Percentiles rank a stretch among this genome's conserved stretches.
phyloP scores from a whole-genome alignment of 2,113 vertebrate genomes.

The Oxygymnocypris stewartii region DNA sequence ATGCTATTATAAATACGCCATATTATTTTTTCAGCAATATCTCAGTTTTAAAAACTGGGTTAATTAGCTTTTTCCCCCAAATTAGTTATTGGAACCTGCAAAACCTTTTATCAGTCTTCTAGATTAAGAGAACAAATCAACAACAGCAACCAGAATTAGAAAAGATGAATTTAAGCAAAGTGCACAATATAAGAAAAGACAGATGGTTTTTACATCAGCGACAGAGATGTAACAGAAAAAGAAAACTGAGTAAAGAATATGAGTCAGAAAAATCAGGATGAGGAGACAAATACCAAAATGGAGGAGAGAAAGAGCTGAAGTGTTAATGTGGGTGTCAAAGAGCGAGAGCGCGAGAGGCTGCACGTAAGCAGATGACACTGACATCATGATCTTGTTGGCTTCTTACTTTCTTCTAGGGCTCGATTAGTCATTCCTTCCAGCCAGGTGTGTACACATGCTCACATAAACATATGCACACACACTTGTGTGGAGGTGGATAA shows the following conservation, averaged over 20 bases:
- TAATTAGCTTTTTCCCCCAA: not conserved
- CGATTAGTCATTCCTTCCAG: constrained; percentile 46
- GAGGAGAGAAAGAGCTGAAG: constrained; percentile 1
- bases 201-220: constrained; percentile 13
- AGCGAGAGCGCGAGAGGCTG: not conserved
- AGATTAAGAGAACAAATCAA: constrained; percentile 2
- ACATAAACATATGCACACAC: constrained; percentile 44
- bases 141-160: not conserved
- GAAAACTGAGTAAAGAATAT: not conserved
- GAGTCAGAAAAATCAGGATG: not conserved
- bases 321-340: constrained; percentile 22
- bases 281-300: constrained; percentile 14
- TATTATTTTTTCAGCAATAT: not conserved
- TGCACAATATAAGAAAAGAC: not conserved
- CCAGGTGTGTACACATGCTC: constrained; percentile 34
- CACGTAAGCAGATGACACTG: constrained; percentile 10
- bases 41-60: not conserved
- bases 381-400: constrained; percentile 20
- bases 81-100: not conserved
- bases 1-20: not conserved
- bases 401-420: not conserved
- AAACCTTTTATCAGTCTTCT: not conserved
- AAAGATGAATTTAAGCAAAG: not conserved
- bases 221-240: not conserved
- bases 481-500: constrained; percentile 15